These are phyloP conservation scores for Eolophus roseicapilla DNA, from an alignment of 2,113 vertebrate genomes.

Conservation along the genomic window DNA sequence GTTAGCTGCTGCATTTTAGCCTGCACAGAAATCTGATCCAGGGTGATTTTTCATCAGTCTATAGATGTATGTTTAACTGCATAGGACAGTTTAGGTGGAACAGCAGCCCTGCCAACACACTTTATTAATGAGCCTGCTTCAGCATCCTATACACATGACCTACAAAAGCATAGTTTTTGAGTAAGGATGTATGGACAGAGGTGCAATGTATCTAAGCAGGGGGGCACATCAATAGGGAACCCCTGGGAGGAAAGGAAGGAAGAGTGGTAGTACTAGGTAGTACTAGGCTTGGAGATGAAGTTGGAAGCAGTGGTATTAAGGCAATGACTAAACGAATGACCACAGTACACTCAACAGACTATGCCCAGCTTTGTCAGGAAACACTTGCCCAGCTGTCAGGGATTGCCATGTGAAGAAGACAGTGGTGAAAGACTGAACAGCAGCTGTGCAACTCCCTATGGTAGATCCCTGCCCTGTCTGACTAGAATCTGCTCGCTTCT, in stretches of 20 bases:
- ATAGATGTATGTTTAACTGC: background rate
- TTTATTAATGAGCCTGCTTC: background rate
- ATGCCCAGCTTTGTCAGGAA: background rate
- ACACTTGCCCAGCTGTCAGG: background rate
- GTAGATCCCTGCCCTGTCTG: background rate
- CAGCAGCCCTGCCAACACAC: background rate
- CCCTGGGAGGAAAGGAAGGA: background rate
- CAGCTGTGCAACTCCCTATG: background rate
- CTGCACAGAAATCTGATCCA: background rate
- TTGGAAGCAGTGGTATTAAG: background rate
- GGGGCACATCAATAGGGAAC: background rate
- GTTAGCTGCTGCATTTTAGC: background rate
- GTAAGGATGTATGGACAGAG: background rate
- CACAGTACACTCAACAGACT: background rate
- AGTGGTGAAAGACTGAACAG: rapidly evolving
- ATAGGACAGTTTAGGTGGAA: background rate
- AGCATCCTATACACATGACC: background rate
- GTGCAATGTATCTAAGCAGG: background rate
- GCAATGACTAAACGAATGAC: background rate
- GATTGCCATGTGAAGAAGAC: background rate
- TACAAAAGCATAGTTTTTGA: background rate
- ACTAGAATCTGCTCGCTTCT: background rate
- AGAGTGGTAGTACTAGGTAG: background rate
- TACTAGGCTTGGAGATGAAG: background rate
- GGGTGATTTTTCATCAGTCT: background rate